A percentile compares a stretch with the other conserved stretches of the same genome.
phyloP scores from a whole-genome alignment of 2,113 vertebrate species.

The Calyptommatus sinebrachiatus region DNA sequence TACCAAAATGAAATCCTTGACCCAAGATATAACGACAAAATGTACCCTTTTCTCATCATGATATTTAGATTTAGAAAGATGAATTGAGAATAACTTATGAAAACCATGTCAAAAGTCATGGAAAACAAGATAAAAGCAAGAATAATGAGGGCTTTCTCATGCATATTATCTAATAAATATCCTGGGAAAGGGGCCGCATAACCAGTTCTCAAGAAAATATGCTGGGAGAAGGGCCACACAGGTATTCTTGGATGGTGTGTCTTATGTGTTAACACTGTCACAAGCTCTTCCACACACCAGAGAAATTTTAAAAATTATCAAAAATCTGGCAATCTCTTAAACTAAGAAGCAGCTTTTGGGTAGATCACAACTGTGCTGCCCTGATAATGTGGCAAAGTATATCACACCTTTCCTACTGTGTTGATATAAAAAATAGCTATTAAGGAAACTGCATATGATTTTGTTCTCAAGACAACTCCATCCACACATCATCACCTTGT shows the following conservation, averaged over 20 bases:
- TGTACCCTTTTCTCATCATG: neutral
- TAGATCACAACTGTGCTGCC: neutral
- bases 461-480: neutral
- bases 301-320: neutral
- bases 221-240: neutral
- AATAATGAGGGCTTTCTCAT: neutral
- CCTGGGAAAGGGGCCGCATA: neutral
- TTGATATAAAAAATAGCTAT: too few relatives aligned
- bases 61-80: neutral
- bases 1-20: neutral
- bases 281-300: neutral
- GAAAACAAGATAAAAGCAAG: constrained; percentile 14
- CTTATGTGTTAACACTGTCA: neutral
- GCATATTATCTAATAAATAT: neutral
- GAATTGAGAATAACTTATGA: constrained; percentile 6
- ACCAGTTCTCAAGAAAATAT: neutral
- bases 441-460: too few relatives aligned
- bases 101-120: neutral
- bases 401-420: too few relatives aligned
- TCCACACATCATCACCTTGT: neutral
- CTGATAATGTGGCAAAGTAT: neutral
- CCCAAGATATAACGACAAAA: neutral
- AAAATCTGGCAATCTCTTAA: neutral
- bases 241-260: neutral
- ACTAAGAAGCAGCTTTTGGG: neutral